These are phyloP conservation scores for Hipposideros larvatus DNA, from an alignment of 2,797 vertebrate species.

Conservation along the genomic window DNA sequence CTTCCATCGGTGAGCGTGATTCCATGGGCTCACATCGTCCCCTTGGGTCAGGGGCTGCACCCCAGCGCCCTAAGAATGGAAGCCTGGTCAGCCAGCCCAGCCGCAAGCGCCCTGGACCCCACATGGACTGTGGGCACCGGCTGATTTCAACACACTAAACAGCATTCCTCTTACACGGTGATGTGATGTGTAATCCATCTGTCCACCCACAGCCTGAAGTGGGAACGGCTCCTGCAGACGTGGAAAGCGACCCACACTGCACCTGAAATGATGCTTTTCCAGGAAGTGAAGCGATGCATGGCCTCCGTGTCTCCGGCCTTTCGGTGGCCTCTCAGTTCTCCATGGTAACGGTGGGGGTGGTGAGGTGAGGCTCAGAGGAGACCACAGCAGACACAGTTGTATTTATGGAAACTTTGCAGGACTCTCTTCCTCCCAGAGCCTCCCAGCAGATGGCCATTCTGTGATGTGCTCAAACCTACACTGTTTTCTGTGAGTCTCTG, in stretches of 20 bases:
- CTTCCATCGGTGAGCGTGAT: fast-evolving
- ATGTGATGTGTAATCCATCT: fast-evolving
- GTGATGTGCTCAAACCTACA: fast-evolving
- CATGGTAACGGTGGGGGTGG: fast-evolving
- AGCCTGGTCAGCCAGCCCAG: fast-evolving
- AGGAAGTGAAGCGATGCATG: fast-evolving
- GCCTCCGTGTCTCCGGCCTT: fast-evolving
- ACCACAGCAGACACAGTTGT: fast-evolving
- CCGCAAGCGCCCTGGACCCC: fast-evolving
- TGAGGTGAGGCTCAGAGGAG: fast-evolving
- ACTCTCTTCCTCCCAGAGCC: fast-evolving
- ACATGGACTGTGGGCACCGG: not conserved
- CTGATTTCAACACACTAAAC: not conserved
- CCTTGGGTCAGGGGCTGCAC: too few species aligned
- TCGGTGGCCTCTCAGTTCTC: not conserved
- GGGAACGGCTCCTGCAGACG: not conserved
- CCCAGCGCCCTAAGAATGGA: fast-evolving
- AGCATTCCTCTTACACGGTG: too few species aligned
- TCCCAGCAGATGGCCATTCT: not conserved
- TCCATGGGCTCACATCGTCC: fast-evolving
- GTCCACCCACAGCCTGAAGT: not conserved
- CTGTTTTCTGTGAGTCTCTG: not conserved
- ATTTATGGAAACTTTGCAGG: not conserved
- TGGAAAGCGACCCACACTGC: fast-evolving
- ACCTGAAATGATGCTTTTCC: fast-evolving